Percentiles rank a stretch among this genome's conserved stretches.
Conservation (phyloP, 35 echinoderm and acorn worm species). For the Eucidaris tribuloides region DNA sequence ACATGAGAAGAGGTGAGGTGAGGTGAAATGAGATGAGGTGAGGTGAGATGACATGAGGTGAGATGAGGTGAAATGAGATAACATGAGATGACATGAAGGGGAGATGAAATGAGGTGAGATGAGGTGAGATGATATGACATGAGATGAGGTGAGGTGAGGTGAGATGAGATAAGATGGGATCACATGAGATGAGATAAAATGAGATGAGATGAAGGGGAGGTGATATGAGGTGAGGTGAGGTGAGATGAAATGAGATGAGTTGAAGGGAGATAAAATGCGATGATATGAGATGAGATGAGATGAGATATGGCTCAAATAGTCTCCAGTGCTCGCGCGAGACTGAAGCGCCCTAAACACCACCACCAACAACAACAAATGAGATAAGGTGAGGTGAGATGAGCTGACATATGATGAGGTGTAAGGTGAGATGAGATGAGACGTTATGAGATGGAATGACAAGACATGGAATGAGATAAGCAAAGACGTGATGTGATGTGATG, state of each 20-base stretch:
- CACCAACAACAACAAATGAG: too few relatives aligned
- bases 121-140: too few relatives aligned
- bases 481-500: too few relatives aligned
- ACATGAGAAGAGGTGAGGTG: neutral
- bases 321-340: too few relatives aligned
- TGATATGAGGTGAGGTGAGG: too few relatives aligned
- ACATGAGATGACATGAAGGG: too few relatives aligned
- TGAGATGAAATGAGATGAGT: neutral
- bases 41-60: neutral
- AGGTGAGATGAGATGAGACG: neutral
- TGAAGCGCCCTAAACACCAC: too few relatives aligned
- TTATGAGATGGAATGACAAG: too few relatives aligned
- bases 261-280: neutral
- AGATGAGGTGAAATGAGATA: neutral
- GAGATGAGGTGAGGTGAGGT: too few relatives aligned
- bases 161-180: too few relatives aligned
- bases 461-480: too few relatives aligned
- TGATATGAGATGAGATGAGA: neutral
- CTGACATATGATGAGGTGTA: neutral
- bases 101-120: too few relatives aligned
- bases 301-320: neutral
- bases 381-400: slow-evolving; percentile 2
- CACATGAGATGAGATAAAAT: neutral
- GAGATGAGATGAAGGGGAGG: neutral
- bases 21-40: neutral